Evolutionary conservation across 2,888 invertebrate genomes (phyloP), one percentile per base, ranked within the genome.

Genomic region (Erebia epiphron): DNA sequence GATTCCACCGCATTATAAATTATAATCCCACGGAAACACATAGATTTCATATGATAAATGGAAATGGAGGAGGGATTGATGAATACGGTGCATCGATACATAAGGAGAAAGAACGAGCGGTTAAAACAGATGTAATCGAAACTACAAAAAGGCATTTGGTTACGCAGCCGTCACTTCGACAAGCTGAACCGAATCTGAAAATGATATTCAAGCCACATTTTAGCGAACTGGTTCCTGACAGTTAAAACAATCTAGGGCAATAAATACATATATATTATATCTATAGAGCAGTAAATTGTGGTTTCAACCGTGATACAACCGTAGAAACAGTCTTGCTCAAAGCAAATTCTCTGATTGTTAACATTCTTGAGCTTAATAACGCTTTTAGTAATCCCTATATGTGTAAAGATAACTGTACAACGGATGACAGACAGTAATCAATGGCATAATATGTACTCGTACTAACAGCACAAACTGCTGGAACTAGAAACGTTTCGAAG

Each of bases 151-250:
- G 4, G 60, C 10, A 41, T 21, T 49, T 49, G 8, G 21, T 62
- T 49, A 46, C 13, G 5, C 16, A 61, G 26, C 61, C 10, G 1
- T 58, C n/a, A 58, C 8, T 60, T 16, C 16, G 8, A 14, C 14
- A 62, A 62, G 46, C 14, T 21, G 21, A 62, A 46, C 14, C 14
- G 49, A 62, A 62, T 49, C 46, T 62, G 62, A 62, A 43, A 76
- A 76, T 75, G 74, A 70, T 77, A 79, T 76, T 77, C 68, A 73
- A 79, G 72, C 75, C 74, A 75, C 77, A 80, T 81, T 83, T 82
- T 78, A 79, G 79, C 84, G 79, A 87, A 86, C 88, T 86, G 84
- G 87, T 84, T 78, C 76, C 81, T 80, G 81, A 79, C 77, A 69
- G 49, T 69, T 75, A 57, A 14, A 72, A 79, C 81, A 82, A 87